Conservation (phyloP, 2,797 vertebrate genomes). For the Gouania willdenowi region DNA sequence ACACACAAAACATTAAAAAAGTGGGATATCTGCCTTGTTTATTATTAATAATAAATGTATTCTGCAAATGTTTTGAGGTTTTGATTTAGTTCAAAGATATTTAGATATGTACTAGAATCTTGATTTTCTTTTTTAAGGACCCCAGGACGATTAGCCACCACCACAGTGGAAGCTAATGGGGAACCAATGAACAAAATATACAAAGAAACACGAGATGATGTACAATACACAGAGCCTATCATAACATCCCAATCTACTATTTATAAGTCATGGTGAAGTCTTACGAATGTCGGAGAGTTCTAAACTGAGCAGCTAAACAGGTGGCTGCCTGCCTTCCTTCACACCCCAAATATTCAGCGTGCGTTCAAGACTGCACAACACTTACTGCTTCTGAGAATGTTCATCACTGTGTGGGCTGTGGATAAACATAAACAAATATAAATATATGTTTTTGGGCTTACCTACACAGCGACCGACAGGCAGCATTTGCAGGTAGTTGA, state of each 20-base stretch:
- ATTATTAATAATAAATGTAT: too few relatives aligned
- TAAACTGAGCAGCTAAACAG: conserved; percentile 30
- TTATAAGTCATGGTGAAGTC: conserved; percentile 1
- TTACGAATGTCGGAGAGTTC: background rate
- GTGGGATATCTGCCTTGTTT: too few relatives aligned
- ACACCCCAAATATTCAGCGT: conserved; percentile 9
- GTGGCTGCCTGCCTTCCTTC: conserved; percentile 18
- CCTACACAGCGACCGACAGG: conserved; percentile 76
- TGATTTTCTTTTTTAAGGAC: too few relatives aligned
- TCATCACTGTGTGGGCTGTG: background rate
- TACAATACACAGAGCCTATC: background rate
- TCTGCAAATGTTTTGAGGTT: too few relatives aligned
- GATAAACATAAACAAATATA: background rate
- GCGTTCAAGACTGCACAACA: background rate
- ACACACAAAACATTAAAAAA: too few relatives aligned
- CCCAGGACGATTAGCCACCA: too few relatives aligned
- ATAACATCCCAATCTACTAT: background rate
- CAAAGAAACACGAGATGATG: too few relatives aligned
- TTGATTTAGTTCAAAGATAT: too few relatives aligned
- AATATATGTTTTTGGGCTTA: conserved; percentile 50
- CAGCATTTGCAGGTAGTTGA: conserved; percentile 87
- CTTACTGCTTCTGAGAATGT: too few relatives aligned
- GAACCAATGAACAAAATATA: too few relatives aligned
- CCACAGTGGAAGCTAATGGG: too few relatives aligned
- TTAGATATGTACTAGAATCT: too few relatives aligned